Evolutionary conservation across 2,113 vertebrate species (phyloP).

Genomic region (Anguilla rostrata): DNA sequence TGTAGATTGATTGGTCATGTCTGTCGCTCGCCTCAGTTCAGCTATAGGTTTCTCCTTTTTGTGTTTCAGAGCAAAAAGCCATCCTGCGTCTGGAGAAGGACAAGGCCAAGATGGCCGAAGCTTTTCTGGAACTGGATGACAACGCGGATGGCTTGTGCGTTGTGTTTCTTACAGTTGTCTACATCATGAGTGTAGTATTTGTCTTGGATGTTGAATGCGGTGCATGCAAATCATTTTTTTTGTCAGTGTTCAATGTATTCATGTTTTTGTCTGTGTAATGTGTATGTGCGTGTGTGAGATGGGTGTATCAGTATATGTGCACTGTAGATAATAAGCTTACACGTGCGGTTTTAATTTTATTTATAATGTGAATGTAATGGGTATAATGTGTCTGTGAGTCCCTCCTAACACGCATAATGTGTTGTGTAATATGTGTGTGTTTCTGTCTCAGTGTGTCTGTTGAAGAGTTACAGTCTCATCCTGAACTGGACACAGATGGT

Average conservation of each 20-base stretch:
- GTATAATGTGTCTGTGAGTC: conserved; percentile 4
- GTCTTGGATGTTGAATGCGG: background rate
- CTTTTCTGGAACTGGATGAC: conserved; percentile 82
- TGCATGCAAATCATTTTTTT: background rate
- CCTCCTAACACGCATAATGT: background rate
- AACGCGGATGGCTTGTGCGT: conserved; percentile 82
- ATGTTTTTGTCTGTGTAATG: background rate
- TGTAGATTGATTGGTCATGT: background rate
- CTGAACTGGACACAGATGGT: conserved; percentile 79
- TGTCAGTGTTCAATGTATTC: background rate
- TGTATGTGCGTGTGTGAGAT: background rate
- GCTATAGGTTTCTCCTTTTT: background rate
- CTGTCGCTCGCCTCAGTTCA: background rate
- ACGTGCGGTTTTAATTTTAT: background rate
- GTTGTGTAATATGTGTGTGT: background rate
- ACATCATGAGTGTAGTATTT: background rate
- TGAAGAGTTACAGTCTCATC: conserved; percentile 75
- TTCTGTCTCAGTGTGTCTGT: conserved; percentile 67
- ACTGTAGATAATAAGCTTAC: background rate
- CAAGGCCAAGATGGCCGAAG: conserved; percentile 65
- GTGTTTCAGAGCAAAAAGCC: conserved; percentile 76
- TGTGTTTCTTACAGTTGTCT: background rate
- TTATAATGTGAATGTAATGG: background rate
- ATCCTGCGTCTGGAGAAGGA: conserved; percentile 67
- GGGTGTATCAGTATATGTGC: background rate